Evolutionary conservation across 2,113 vertebrate genomes (phyloP), one percentile per base, ranked within the genome.

Genomic region (Forbesichthys agassizii): DNA sequence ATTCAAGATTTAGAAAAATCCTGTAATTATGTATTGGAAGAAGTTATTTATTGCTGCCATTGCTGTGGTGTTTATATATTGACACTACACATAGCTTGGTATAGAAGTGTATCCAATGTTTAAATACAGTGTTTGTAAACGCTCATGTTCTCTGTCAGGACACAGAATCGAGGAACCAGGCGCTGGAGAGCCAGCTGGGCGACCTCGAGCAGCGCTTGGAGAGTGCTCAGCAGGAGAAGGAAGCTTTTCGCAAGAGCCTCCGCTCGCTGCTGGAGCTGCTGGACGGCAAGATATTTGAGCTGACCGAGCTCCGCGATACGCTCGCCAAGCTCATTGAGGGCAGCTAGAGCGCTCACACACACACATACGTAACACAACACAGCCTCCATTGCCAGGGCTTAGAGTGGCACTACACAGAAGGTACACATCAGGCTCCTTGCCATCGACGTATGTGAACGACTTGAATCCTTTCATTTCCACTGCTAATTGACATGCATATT

Each of bases 251-350:
- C 77, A 95, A 92, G 90, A 98, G 94, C 84, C 94, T 99, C 88
- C 94, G 96, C 92, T 95, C 96, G 46, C 94, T 99, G 89, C 95
- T 99, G 88, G 93, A 98, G 93, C 95, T 98, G 87, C 94, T 99
- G 88, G 96, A 99, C 88, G 89, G 93, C 64, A 99, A 98, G 93
- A 96, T 99, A 92, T 96, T 97, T 78, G 96, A 99, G 93, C 92
- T 99, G 89, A 95, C 93, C 56, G 96, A 98, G 88, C 94, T 99
- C 75, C 91, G 96, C 73, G 96, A 99, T 93, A 94, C 92, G 73
- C 91, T 99, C 90, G 93, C 94, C 91, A 97, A 95, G 85, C 89
- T 99, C 78, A 91, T 95, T 74, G 94, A 98, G 84, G 91, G 90
- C 86, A 91, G 88, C 79, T 92, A 92, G 78, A 79, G 54, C 18